A percentile compares a stretch with the other conserved stretches of the same genome.
Conservation (phyloP, 2,888 invertebrate species). For the Drosophila neonasuta region DNA sequence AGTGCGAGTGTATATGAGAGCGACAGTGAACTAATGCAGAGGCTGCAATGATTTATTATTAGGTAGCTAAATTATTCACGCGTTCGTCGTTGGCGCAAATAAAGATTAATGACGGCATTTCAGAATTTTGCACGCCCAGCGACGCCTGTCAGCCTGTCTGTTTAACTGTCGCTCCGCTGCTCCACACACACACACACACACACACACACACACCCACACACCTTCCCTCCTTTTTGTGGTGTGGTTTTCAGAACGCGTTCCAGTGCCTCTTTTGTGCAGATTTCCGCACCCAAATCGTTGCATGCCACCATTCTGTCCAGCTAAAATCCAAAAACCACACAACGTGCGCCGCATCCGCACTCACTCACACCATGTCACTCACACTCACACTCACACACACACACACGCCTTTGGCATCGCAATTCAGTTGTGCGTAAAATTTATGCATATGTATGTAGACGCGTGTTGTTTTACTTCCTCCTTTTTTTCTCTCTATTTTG, state of each 20-base stretch:
- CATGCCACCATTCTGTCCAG: slow-evolving; percentile 30
- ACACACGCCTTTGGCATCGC: slow-evolving; percentile 23
- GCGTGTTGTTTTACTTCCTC: slow-evolving; percentile 42
- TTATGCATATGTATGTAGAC: slow-evolving; percentile 56
- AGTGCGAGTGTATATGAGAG: slow-evolving; percentile 28
- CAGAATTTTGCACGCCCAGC: slow-evolving; percentile 68
- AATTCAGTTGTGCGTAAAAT: slow-evolving; percentile 54
- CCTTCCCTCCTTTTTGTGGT: slow-evolving; percentile 6
- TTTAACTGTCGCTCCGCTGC: slow-evolving; percentile 63
- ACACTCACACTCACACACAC: slow-evolving; percentile 19
- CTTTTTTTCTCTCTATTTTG: slow-evolving; percentile 5
- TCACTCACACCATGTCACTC: slow-evolving; percentile 18
- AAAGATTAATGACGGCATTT: slow-evolving; percentile 78
- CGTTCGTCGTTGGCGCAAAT: slow-evolving; percentile 69
- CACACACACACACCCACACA: not conserved
- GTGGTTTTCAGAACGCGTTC: slow-evolving; percentile 49
- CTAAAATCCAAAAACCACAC: slow-evolving; percentile 21
- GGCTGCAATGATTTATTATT: slow-evolving; percentile 77
- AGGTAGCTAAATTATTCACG: slow-evolving; percentile 79
- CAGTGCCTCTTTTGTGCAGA: slow-evolving; percentile 61
- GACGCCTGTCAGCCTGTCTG: slow-evolving; percentile 68
- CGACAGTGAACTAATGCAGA: slow-evolving; percentile 74
- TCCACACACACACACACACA: not conserved
- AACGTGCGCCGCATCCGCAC: slow-evolving; percentile 26
- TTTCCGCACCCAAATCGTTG: slow-evolving; percentile 57